phyloP scores from a whole-genome alignment of 2,797 vertebrate species.

The Alauda arvensis region DNA sequence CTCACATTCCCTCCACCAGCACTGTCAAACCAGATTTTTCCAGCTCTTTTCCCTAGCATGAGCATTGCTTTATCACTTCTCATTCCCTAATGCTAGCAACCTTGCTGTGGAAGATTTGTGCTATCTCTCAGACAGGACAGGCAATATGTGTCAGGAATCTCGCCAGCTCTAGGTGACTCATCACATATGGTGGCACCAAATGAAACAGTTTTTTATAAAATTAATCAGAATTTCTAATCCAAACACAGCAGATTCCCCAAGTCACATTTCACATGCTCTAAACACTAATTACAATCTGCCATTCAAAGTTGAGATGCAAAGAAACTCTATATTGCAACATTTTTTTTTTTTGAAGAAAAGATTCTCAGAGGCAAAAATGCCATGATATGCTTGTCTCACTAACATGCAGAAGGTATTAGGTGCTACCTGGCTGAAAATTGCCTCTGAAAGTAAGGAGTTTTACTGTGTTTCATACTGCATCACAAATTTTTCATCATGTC shows the following conservation, averaged over 20 bases:
- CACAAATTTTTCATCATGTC: not conserved
- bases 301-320: not conserved
- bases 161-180: conserved; percentile 5
- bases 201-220: conserved; percentile 34
- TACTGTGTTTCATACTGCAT: not conserved
- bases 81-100: not conserved
- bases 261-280: conserved; percentile 26
- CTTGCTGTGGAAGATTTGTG: not conserved
- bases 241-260: conserved; percentile 30
- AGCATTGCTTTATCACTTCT: not conserved
- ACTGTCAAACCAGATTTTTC: not conserved
- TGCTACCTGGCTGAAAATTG: conserved; percentile 8
- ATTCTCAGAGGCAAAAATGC: not conserved
- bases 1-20: not conserved
- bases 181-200: conserved; percentile 48
- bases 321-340: not conserved
- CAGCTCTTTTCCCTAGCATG: not conserved
- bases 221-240: conserved; percentile 36
- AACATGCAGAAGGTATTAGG: not conserved
- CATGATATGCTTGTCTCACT: not conserved
- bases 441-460: not conserved
- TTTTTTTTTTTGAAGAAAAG: not conserved
- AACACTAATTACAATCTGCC: conserved; percentile 52
- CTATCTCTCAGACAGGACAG: not conserved
- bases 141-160: conserved; percentile 25